A percentile compares a stretch with the other conserved stretches of the same genome.
phyloP scores from a whole-genome alignment of 1,140 invertebrate genomes.

The Theocolax elegans region DNA sequence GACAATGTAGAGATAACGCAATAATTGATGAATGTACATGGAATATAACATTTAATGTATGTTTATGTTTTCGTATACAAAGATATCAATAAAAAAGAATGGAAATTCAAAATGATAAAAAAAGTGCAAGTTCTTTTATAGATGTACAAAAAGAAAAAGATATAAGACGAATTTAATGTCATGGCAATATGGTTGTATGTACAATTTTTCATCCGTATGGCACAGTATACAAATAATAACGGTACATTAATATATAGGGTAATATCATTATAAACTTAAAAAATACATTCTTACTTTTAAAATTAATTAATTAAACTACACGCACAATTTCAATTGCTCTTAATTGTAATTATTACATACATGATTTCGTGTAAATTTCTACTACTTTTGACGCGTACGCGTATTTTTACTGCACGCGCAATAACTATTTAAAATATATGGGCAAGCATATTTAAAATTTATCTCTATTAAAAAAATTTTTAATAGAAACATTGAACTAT shows the following conservation, averaged over 20 bases:
- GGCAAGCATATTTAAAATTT: no score
- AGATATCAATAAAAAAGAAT: constrained; percentile 30
- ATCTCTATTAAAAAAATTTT: no score
- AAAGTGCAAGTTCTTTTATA: neutral
- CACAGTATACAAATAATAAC: constrained; percentile 49
- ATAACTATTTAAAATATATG: no score
- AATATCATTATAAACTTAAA: neutral
- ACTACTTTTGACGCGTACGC: no score
- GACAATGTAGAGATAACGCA: neutral
- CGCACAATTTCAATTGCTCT: no score
- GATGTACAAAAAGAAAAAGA: no score
- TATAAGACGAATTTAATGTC: constrained; percentile 36
- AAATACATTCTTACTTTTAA: neutral
- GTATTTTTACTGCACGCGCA: no score
- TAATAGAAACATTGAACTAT: no score
- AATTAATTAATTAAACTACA: no score
- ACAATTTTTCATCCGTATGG: constrained; percentile 56
- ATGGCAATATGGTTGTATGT: constrained; percentile 44
- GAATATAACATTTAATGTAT: constrained; percentile 33
- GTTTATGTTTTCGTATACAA: constrained; percentile 33
- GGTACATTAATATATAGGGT: neutral
- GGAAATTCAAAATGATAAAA: neutral
- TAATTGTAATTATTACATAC: no score
- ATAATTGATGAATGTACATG: constrained; percentile 32
- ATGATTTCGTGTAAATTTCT: no score